Evolutionary conservation across 2,888 invertebrate genomes (phyloP), one percentile per base, ranked within the genome.

Genomic region (Spilarctia lutea): DNA sequence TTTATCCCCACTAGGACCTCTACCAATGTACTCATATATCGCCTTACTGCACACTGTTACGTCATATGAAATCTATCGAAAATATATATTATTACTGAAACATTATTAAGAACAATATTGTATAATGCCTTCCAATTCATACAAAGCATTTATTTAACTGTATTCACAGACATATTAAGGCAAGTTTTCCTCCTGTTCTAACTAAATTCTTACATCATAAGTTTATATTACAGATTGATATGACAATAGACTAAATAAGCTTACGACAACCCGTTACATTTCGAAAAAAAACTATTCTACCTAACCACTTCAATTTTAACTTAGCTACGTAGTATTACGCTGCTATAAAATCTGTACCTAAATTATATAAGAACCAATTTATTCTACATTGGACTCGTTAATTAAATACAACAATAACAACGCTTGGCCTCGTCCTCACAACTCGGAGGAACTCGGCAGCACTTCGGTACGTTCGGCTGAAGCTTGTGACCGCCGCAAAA

Each of bases 1-100:
- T 94, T 93, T 93, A 86, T 88, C 83, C 84, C 83, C 88, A 86
- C 88, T 83, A 79, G 75, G 83, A 78, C 73, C 73, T 75, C 84
- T 85, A 84, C 83, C 87, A 81, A 80, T 77, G 83, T 84, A 85
- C 20, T 48, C 24, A 48, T 30, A 71, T 71, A 65, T 24, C 8
- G 24, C 30, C 48, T 42, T 48, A 65, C 27, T 30, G 48, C 11
- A 27, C 11, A 27, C 1, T 4, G 60, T 60, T 27, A 27, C 60
- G 27, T 60, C 27, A 27, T 1, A 6, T 16, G 13, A 27, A 27
- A 60, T 27, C 0, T 13, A 56, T 16, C 13, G 7, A 27, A 27
- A 27, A n/a, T 16, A 52, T 52, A 8, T 52, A 8, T 10, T n/a
- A 4, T 0, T 3, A n/a, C 10, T 11, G 27, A 56, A 56, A 56